A percentile compares a stretch with the other conserved stretches of the same genome.
These are phyloP conservation scores for Lithophane leautieri DNA, from an alignment of 2,888 invertebrate genomes.

Conservation along the genomic window DNA sequence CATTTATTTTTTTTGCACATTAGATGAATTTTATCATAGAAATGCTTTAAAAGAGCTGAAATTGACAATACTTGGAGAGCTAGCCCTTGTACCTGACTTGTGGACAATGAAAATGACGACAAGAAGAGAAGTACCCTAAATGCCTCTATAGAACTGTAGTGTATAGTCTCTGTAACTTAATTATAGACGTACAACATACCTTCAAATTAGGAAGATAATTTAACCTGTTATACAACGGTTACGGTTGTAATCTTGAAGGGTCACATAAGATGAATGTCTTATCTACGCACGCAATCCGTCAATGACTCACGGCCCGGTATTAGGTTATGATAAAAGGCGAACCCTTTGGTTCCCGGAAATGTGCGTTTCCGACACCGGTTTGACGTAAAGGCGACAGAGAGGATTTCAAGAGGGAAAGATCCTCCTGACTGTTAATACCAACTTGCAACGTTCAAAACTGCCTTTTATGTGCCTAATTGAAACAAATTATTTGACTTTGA, in stretches of 20 bases:
- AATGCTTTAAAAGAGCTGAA: not conserved
- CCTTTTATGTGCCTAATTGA: no score
- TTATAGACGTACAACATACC: not conserved
- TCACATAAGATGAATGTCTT: constrained; percentile 34
- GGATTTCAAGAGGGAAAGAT: not conserved
- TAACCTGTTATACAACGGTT: constrained; percentile 10
- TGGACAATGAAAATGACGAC: not conserved
- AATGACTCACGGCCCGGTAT: constrained; percentile 32
- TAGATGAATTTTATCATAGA: not conserved
- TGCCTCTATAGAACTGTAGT: not conserved
- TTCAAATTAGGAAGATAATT: constrained; percentile 5
- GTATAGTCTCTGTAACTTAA: not conserved
- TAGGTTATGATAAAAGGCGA: constrained; percentile 23
- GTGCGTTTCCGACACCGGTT: not conserved
- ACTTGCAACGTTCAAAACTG: not conserved
- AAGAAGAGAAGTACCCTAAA: not conserved
- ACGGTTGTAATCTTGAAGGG: constrained; percentile 11
- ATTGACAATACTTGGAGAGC: not conserved
- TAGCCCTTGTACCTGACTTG: no score
- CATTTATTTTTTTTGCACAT: no score
- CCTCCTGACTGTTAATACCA: not conserved
- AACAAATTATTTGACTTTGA: no score
- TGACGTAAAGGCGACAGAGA: not conserved
- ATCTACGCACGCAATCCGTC: constrained; percentile 25
- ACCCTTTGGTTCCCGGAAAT: constrained; percentile 31